Evolutionary conservation across 2,888 invertebrate genomes (phyloP), one percentile per base, ranked within the genome.

Genomic region (Calameuta pallipes): DNA sequence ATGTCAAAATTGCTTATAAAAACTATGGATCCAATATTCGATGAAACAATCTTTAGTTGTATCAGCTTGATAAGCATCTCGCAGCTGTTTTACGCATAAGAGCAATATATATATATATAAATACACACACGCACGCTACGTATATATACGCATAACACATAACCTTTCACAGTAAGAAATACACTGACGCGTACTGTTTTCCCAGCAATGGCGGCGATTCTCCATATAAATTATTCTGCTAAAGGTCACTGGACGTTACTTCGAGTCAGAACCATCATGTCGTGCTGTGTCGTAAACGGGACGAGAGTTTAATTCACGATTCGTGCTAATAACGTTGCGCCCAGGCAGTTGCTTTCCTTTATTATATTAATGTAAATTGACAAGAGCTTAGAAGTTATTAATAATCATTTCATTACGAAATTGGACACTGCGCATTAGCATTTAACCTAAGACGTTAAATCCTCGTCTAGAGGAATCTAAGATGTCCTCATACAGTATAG

Each of bases 201-300:
- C 74, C 34, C 33, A 77, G 36, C 31, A 71, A 33, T 71, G 31
- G 9, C 71, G 76, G 78, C 78, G 82, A 87, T 86, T 80, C 82
- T 83, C 83, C 81, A 84, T 86, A 89, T 89, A 87, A 89, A 88
- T 89, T 87, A 87, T 83, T 83, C 83, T 81, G 79, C 81, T 87
- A 89, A 89, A 90, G 89, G 89, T 89, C 86, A 88, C 83, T 81
- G 85, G 83, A 86, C 82, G 83, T 83, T 85, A 83, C 84, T 85
- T 81, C 82, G 79, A 81, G 84, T 80, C 81, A 79, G 78, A 76
- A 69, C 36, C 77, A 73, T 80, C 76, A 37, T 76, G 37, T 31
- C 37, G 74, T 70, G 69, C 73, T 75, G 34, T 78, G 79, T 36
- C 68, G 69, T 75, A 78, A 79, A 36, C 35, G 31, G 34, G 34